phyloP scores from a whole-genome alignment of 2,113 vertebrate species.

The Motacilla tschutschensis region DNA sequence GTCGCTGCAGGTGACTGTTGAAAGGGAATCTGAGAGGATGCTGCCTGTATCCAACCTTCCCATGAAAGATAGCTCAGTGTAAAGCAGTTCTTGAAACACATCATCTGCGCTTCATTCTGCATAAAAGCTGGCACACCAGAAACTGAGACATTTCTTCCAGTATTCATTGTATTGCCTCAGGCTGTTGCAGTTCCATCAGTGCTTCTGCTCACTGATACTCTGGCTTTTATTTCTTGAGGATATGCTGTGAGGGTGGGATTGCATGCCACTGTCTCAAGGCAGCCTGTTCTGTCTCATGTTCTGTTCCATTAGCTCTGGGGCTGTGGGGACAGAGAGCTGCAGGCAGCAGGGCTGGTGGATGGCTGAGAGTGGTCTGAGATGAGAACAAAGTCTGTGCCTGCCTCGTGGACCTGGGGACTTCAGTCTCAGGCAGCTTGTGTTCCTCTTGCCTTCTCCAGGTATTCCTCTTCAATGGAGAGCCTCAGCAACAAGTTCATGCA shows the following conservation, averaged over 20 bases:
- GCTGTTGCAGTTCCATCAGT: neutral
- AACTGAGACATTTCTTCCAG: neutral
- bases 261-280: neutral
- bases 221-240: neutral
- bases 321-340: neutral
- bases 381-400: neutral
- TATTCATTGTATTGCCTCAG: neutral
- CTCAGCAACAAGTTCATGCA: conserved; percentile 96
- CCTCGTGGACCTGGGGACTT: neutral
- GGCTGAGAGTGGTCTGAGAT: neutral
- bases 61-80: neutral
- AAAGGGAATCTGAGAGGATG: neutral
- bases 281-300: neutral
- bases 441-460: conserved; percentile 68
- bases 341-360: neutral
- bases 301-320: neutral
- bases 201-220: neutral
- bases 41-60: neutral
- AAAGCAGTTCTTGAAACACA: neutral
- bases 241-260: neutral
- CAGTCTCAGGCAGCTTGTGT: neutral
- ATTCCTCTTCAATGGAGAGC: conserved; percentile 94
- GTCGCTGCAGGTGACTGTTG: neutral
- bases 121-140: neutral
- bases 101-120: neutral